Evolutionary conservation across 2,888 invertebrate genomes (phyloP), one percentile per base, ranked within the genome.

Genomic region (Schizotus pectinicornis): DNA sequence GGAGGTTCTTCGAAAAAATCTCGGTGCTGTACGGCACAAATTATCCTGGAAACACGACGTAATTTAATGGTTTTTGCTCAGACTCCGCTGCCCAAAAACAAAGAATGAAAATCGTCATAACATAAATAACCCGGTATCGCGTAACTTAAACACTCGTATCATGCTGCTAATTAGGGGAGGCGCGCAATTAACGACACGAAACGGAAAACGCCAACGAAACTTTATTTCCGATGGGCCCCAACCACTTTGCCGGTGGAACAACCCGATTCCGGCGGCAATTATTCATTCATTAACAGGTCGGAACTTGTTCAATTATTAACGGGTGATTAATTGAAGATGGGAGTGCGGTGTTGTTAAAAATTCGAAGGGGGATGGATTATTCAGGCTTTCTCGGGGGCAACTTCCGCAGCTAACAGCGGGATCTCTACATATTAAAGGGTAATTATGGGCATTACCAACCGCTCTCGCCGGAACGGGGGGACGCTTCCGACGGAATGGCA

Each of bases 351-450:
- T 22, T 22, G 22, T 47, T 11, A 67, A 66, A 65, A 65, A 68
- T 63, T 59, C 58, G 57, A 22, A 55, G 58, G 58, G 53, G 63
- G 62, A 67, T 70, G 67, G 66, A 68, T 68, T 69, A 71, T 71
- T 68, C 64, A 69, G 62, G 65, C 63, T 60, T 61, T 60, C 58
- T 54, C 49, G 52, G 41, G 55, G 61, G 61, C 58, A 55, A 69
- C 68, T 68, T 64, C 71, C 64, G 67, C 63, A 56, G 63, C 60
- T 57, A 63, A 64, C 60, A 59, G 63, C 61, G 65, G 58, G 66
- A 67, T 69, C 67, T 67, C 64, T 65, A 65, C 67, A 70, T 70
- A 74, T 74, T 74, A 73, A 71, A 73, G 69, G 66, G 69, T 73
- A 73, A 74, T 74, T 73, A 72, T 66, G 67, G 63, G 70, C 69